Evolutionary conservation across 1,140 invertebrate species (phyloP).

Genomic region (Trachelipus rathkii): DNA sequence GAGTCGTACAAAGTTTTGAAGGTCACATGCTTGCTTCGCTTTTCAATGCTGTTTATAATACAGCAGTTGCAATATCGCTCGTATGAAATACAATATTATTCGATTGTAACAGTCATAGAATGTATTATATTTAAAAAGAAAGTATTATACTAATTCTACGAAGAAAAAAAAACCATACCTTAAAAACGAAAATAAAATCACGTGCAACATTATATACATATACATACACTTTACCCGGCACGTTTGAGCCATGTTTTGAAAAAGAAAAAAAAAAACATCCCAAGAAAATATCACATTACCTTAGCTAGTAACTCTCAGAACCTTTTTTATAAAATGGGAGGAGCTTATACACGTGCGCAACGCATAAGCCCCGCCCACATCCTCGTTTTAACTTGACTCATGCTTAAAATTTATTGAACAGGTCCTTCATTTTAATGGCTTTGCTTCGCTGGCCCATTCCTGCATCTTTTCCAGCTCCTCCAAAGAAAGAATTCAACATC

Average conservation of each 20-base stretch:
- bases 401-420: slow-evolving; percentile 43
- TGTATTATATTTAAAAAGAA: too few species aligned
- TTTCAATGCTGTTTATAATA: too few species aligned
- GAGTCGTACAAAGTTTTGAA: slow-evolving; percentile 18
- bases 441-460: slow-evolving; percentile 30
- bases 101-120: too few species aligned
- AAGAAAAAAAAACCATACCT: too few species aligned
- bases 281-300: not conserved
- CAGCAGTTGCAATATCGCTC: too few species aligned
- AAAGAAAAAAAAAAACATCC: too few species aligned
- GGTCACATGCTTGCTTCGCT: slow-evolving; percentile 6
- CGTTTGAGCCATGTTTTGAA: too few species aligned
- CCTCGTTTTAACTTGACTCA: slow-evolving; percentile 35
- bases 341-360: slow-evolving; percentile 32
- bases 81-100: too few species aligned
- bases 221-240: too few species aligned
- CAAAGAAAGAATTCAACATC: not conserved
- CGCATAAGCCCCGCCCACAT: slow-evolving; percentile 29
- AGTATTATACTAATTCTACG: too few species aligned
- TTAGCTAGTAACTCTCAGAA: not conserved
- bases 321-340: slow-evolving; percentile 23
- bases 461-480: not conserved
- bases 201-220: too few species aligned
- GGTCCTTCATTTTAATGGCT: slow-evolving; percentile 44
- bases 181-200: too few species aligned